Evolutionary conservation across 2,797 vertebrate genomes (phyloP).

Genomic region (Potorous gilbertii): DNA sequence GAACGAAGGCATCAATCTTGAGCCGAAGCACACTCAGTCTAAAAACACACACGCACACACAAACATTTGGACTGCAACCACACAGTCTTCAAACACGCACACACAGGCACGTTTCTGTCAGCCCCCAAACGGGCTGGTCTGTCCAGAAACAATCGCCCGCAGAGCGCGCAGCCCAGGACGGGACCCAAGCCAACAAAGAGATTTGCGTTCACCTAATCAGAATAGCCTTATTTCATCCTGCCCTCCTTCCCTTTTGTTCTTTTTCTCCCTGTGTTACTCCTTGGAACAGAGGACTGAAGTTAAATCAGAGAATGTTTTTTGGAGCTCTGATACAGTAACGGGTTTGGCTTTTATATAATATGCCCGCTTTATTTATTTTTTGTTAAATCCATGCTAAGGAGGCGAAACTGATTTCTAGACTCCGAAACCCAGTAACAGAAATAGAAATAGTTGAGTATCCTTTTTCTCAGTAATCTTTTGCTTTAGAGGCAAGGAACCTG

Average conservation of each 20-base stretch:
- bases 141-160: background rate
- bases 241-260: background rate
- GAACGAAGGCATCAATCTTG: background rate
- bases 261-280: background rate
- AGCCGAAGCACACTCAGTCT: background rate
- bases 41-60: background rate
- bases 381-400: too few species aligned
- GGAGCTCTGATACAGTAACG: background rate
- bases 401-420: background rate
- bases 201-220: constrained; percentile 19
- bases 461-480: background rate
- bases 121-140: background rate
- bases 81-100: background rate
- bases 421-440: background rate
- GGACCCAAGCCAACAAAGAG: constrained; percentile 10
- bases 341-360: background rate
- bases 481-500: background rate
- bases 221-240: background rate
- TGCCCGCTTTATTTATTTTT: too few species aligned
- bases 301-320: background rate
- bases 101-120: background rate
- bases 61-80: background rate
- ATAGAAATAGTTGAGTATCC: background rate
- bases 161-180: too few species aligned
- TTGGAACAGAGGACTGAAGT: background rate